Conservation (phyloP, 2,113 vertebrate genomes). For the Petrocephalus microphthalmus region DNA sequence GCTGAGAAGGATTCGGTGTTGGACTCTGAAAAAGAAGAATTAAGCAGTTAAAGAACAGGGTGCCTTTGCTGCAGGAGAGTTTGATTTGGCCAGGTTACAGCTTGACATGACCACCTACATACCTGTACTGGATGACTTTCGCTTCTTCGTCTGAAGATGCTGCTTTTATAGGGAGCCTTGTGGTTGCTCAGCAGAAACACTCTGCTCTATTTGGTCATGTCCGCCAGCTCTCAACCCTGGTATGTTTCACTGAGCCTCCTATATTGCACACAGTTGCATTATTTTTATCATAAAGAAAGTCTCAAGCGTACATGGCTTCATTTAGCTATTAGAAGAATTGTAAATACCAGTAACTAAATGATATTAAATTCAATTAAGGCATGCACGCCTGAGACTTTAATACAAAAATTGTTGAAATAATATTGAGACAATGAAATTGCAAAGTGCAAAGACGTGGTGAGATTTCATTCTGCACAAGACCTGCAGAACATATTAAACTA, state of each 20-base stretch:
- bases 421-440: neutral
- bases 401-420: neutral
- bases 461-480: neutral
- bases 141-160: slow-evolving; percentile 32
- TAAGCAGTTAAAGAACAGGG: neutral
- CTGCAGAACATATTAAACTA: neutral
- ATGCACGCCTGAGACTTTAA: neutral
- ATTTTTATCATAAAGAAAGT: slow-evolving; percentile 38
- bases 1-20: neutral
- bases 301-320: slow-evolving; percentile 8
- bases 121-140: slow-evolving; percentile 46
- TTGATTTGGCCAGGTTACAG: neutral
- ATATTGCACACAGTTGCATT: slow-evolving; percentile 34
- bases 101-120: slow-evolving; percentile 30
- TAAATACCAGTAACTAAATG: neutral
- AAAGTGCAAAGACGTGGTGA: neutral
- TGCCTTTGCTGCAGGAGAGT: neutral
- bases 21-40: slow-evolving; percentile 4
- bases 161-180: slow-evolving; percentile 53
- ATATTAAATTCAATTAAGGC: neutral
- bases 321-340: neutral
- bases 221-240: slow-evolving; percentile 40
- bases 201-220: slow-evolving; percentile 53
- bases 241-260: slow-evolving; percentile 35
- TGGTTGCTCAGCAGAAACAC: slow-evolving; percentile 33